Percentiles rank a stretch among this genome's conserved stretches.
These are phyloP conservation scores for Hemicordylus capensis DNA, from an alignment of 2,113 vertebrate species.

Conservation along the genomic window DNA sequence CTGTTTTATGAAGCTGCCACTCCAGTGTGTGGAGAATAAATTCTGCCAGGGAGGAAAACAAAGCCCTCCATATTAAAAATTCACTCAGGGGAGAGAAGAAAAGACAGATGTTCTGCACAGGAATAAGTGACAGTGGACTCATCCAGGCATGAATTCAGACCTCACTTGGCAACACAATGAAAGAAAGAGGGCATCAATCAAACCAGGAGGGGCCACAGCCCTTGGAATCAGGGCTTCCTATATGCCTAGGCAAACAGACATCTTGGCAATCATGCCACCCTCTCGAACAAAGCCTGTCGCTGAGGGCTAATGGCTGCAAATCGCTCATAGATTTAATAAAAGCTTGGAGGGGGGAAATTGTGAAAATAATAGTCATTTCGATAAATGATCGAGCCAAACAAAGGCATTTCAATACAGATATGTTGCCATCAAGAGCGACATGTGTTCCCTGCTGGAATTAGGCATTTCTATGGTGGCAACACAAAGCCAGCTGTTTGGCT, in stretches of 20 bases:
- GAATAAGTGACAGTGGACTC: slow-evolving; percentile 45
- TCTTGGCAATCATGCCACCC: slow-evolving; percentile 39
- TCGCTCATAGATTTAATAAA: slow-evolving; percentile 64
- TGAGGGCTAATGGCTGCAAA: slow-evolving; percentile 63
- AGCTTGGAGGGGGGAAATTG: slow-evolving; percentile 58
- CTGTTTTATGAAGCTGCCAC: slow-evolving; percentile 3
- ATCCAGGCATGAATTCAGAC: slow-evolving; percentile 27
- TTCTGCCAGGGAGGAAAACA: slow-evolving; percentile 27
- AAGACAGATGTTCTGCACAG: slow-evolving; percentile 1
- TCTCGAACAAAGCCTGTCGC: slow-evolving; percentile 52
- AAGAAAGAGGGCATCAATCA: slow-evolving; percentile 42
- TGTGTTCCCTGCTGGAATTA: slow-evolving; percentile 67
- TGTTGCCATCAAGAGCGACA: slow-evolving; percentile 46
- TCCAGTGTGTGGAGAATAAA: neutral
- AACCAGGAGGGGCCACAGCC: slow-evolving; percentile 7
- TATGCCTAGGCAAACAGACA: slow-evolving; percentile 45
- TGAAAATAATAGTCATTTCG: slow-evolving; percentile 70
- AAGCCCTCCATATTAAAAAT: slow-evolving; percentile 42
- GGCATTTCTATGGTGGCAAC: slow-evolving; percentile 54
- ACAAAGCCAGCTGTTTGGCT: slow-evolving; percentile 65
- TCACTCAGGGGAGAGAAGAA: slow-evolving; percentile 7
- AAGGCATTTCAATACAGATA: slow-evolving; percentile 66
- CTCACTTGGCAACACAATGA: slow-evolving; percentile 20
- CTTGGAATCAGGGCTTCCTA: slow-evolving; percentile 49
- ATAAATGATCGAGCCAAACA: slow-evolving; percentile 68